Evolutionary conservation across 2,113 vertebrate genomes (phyloP), one percentile per base, ranked within the genome.

Genomic region (Syngnathus floridae): DNA sequence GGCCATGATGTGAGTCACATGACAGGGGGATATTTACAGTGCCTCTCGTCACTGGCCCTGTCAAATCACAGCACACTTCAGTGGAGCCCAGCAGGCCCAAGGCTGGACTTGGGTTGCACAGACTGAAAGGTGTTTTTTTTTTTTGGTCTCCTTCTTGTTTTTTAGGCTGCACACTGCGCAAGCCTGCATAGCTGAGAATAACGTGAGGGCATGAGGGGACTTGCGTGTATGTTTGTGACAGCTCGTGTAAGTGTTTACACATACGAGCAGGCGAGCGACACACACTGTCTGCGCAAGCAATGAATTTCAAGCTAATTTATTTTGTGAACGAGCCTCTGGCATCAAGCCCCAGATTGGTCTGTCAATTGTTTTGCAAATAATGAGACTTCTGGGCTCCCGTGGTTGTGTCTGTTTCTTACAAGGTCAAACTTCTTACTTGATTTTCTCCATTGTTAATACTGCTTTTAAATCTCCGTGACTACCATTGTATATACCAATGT

Each of bases 11-110:
- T 86, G 88, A 86, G 84, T 90, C 88, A 90, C 83, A 70, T 86
- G 88, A 88, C 82, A 81, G 79, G 65, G 70, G 52, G 82, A 83
- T 88, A 86, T 86, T 86, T 85, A 83, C 84, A 86, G 86, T 78
- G 74, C 81, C 77, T 81, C 88, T 87, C 83, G 64, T 86, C 89
- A 84, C 69, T 80, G 82, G 84, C 83, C 84, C 76, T 90, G 88
- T 89, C 87, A 87, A 79, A 88, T 90, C 84, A 84, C 65, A 54
- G 80, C 84, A 88, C 86, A 85, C 87, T 88, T 79, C 85, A 86
- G 54, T 80, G 83, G 70, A 81, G 83, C 71, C 69, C 46, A 7
- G 64, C 8, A 17, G 78, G 83, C 87, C 80, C 58, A 1, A 45
- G 82, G 86, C 84, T 71, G 68, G 76, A 83, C 76, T 64, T 83